Conservation (phyloP, 2,113 vertebrate species). For the Menura novaehollandiae region DNA sequence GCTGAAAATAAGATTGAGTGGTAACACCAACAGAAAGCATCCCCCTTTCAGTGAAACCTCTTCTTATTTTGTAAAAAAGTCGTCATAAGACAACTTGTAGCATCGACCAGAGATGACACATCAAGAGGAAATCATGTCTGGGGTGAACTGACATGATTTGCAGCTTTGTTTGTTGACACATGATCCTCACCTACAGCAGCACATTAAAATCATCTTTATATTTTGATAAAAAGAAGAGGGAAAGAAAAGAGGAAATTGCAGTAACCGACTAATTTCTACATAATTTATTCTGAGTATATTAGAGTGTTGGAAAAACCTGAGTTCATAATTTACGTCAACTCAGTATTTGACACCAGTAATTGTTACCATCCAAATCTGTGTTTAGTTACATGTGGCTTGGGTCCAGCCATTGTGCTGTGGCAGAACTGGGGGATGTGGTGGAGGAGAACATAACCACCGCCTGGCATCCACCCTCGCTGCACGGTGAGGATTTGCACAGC, state of each 20-base stretch:
- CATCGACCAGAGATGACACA: background rate
- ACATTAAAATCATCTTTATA: background rate
- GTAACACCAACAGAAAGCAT: background rate
- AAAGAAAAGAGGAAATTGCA: background rate
- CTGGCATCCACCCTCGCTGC: rapidly evolving
- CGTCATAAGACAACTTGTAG: background rate
- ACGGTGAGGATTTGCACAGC: background rate
- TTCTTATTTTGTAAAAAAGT: background rate
- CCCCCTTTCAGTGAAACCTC: background rate
- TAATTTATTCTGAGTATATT: background rate
- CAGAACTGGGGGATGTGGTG: background rate
- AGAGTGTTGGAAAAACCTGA: background rate
- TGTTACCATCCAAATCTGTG: background rate
- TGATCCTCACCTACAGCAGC: background rate
- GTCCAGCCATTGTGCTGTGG: background rate
- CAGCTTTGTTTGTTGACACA: background rate
- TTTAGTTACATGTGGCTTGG: background rate
- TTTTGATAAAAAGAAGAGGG: background rate
- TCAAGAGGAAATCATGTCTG: background rate
- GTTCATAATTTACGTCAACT: background rate
- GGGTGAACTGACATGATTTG: background rate
- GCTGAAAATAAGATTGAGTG: background rate
- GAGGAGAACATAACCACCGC: background rate
- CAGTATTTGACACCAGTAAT: background rate
- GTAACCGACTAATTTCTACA: background rate